Conservation (phyloP, 1,140 invertebrate species). For the Cardiocondyla obscurior region DNA sequence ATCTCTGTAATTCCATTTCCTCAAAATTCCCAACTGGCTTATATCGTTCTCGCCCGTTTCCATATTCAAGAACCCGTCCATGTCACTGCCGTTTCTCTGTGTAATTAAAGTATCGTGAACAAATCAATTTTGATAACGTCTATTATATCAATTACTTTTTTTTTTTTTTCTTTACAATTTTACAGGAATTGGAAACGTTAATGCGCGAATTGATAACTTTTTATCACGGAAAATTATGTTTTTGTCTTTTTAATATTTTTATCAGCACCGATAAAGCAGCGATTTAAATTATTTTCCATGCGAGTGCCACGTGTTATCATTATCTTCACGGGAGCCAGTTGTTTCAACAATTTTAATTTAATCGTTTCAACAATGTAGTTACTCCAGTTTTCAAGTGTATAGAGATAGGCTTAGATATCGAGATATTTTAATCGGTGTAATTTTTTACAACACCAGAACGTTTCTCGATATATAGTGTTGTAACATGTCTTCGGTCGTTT, state of each 20-base stretch:
- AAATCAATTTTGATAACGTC: background rate
- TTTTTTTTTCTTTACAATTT: background rate
- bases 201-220: background rate
- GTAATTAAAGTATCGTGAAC: conserved; percentile 27
- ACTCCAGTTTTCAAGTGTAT: background rate
- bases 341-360: background rate
- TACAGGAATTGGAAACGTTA: background rate
- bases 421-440: too few species aligned
- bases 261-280: background rate
- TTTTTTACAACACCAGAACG: too few species aligned
- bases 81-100: conserved; percentile 90
- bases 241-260: background rate
- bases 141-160: background rate
- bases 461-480: conserved; percentile 64
- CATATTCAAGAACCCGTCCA: conserved; percentile 90
- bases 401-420: background rate
- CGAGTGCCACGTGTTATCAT: background rate
- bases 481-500: conserved; percentile 77
- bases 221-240: background rate
- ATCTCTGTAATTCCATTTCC: conserved; percentile 88
- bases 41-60: conserved; percentile 87
- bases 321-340: background rate
- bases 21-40: conserved; percentile 86
- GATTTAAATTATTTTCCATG: background rate
- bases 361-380: too few species aligned